These are phyloP conservation scores for Indicator maculatus DNA, from an alignment of 2,113 vertebrate genomes.

Conservation along the genomic window DNA sequence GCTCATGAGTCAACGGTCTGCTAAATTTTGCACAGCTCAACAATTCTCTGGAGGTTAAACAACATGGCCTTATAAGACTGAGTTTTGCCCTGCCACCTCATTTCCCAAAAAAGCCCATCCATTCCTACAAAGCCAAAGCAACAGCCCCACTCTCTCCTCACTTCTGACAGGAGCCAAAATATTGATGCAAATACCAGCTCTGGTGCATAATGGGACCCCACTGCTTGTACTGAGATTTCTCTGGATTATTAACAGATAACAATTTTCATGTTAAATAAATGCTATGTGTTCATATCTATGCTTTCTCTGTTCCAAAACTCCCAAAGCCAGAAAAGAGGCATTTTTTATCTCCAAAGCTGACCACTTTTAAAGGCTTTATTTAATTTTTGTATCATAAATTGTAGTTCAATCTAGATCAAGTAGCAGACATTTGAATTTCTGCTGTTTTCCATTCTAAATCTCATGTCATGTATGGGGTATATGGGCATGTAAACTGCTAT, in stretches of 20 bases:
- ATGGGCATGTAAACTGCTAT: background rate
- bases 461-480: background rate
- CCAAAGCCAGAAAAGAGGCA: background rate
- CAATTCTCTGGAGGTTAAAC: background rate
- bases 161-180: background rate
- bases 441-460: background rate
- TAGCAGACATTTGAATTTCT: background rate
- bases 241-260: background rate
- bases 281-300: background rate
- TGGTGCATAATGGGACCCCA: background rate
- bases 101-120: background rate
- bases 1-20: background rate
- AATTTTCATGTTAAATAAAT: background rate
- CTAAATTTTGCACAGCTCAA: background rate
- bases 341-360: background rate
- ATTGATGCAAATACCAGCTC: background rate
- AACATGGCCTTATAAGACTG: background rate
- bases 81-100: background rate
- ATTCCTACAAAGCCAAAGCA: background rate
- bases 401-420: background rate
- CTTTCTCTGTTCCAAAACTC: background rate
- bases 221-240: background rate
- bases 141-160: background rate
- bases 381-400: background rate
- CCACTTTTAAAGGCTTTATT: background rate